These are phyloP conservation scores for Ailurus styani DNA, from an alignment of 2,113 vertebrate genomes.

Conservation along the genomic window DNA sequence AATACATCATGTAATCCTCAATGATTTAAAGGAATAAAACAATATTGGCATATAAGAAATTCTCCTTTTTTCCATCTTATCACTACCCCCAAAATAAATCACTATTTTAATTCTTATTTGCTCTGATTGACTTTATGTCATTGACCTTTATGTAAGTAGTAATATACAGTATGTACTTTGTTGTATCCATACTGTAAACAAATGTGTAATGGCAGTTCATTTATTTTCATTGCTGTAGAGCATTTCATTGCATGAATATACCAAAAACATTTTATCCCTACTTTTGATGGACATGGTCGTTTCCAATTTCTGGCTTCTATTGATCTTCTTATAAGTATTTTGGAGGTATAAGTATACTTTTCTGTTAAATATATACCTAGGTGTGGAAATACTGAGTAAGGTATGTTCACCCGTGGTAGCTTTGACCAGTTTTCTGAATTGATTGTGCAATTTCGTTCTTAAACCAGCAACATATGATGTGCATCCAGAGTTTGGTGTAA, in stretches of 20 bases:
- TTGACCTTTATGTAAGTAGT: neutral
- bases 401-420: neutral
- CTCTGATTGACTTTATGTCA: neutral
- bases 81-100: neutral
- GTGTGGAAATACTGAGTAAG: neutral
- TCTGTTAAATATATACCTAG: neutral
- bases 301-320: neutral
- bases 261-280: neutral
- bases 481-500: neutral
- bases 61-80: neutral
- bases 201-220: neutral
- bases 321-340: neutral
- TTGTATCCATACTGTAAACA: neutral
- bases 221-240: neutral
- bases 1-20: neutral
- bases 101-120: neutral
- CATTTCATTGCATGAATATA: neutral
- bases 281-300: neutral
- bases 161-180: neutral
- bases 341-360: neutral
- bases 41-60: neutral
- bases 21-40: neutral
- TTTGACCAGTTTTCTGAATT: neutral
- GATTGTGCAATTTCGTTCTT: neutral
- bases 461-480: neutral